Evolutionary conservation across 2,888 invertebrate species (phyloP), one percentile per base, ranked within the genome.

Genomic region (Cephus runcator): DNA sequence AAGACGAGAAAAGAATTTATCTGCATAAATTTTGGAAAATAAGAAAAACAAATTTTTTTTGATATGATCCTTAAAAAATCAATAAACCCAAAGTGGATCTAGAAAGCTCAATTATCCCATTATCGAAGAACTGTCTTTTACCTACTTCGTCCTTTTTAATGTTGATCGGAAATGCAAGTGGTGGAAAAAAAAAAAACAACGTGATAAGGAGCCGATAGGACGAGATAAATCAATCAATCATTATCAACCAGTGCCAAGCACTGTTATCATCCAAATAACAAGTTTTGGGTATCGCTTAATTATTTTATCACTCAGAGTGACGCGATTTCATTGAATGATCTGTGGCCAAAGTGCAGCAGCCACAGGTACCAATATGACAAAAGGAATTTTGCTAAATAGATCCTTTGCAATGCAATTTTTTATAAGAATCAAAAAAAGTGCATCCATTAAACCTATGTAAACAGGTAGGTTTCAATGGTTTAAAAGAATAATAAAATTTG

Each of bases 181-280:
- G 71, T 15, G 4, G 33, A 23, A 69, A 36, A 36, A 36, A 36
- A 36, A 36, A 36, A 36, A 0, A 36, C 4, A 36, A 36, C 12
- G n/a, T 30, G 71, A 71, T 33, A 71, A 71, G 71, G 15, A 71
- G 15, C 23, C 33, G 6, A 15, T 3, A 12, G 12, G 9, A 71
- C 2, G 40, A 40, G 40, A 40, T 40, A 40, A 40, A 40, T 40
- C 40, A 40, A 15, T 36, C 12, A 36, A 12, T 40, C 4, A 0
- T 40, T 40, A 15, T 40, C 40, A 15, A 40, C 1, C 40, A 15
- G 40, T 15, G 1, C 56, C 9, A n/a, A 40, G 34, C 23, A 71
- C 23, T 71, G 71, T 71, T 71, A 77, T 56, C 76, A 23, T n/a
- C 33, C 76, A 73, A 34, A 71, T 34, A 23, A 30, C 34, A 11